Evolutionary conservation across 2,113 vertebrate species (phyloP), one percentile per base, ranked within the genome.

Genomic region (Dissostichus mawsoni): DNA sequence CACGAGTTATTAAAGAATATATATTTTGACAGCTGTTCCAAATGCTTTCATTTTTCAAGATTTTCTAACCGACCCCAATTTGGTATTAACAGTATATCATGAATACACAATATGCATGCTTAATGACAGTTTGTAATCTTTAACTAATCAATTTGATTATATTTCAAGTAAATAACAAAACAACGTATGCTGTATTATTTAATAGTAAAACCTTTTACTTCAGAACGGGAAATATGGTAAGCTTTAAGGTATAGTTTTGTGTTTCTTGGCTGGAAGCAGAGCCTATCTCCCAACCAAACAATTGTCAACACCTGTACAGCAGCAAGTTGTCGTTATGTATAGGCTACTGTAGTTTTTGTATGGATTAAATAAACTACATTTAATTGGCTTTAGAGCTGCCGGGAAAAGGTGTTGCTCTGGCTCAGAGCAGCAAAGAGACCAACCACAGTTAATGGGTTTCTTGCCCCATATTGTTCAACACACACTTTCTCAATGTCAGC

Each of bases 401-500:
- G 29, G 29, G 29, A 29, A 29, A 29, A 29, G 29, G 29, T 29
- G 80, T 45, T 6, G 51, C 0, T 76, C 45, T 41, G 71, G 63
- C 70, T 78, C 74, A 74, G 65, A 83, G 72, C 77, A 59, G 61
- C 56, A 44, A 61, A 61, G 23, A 61, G 36, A 64, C 74, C 67
- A 45, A 9, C 69, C 67, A 53, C 79, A 70, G 71, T 76, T 89
- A 90, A 90, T 90, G 45, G 66, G 13, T 80, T 87, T 82, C 83
- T 85, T 85, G 86, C 84, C 69, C 76, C 82, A 74, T 89, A 78
- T 74, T 87, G 86, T 87, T 85, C 48, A 67, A 81, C 57, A 70
- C 83, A 84, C 55, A 84, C 73, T 75, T 18, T 80, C 82, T 91
- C 89, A 92, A 92, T 90, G 89, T 92, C 90, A 88, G 80, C 9